These are phyloP conservation scores for Drosophila sucinea DNA, from an alignment of 1,140 invertebrate species.

Conservation along the genomic window DNA sequence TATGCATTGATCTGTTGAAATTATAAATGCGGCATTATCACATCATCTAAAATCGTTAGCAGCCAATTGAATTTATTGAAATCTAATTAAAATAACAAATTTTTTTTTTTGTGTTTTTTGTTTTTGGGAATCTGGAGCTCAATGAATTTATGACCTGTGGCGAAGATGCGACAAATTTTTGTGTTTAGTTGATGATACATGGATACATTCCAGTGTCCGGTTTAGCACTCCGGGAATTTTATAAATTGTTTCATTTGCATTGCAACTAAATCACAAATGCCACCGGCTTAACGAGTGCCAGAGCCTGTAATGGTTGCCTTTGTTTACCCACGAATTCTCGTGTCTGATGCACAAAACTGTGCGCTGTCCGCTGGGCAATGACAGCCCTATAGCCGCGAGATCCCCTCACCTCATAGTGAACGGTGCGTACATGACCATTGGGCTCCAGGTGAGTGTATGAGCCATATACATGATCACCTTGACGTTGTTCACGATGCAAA, in stretches of 20 bases:
- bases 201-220: conserved; percentile 1
- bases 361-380: conserved; percentile 80
- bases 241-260: no score
- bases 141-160: conserved; percentile 9
- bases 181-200: neutral
- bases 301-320: conserved; percentile 24
- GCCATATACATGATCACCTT: conserved; percentile 82
- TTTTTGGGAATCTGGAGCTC: conserved; percentile 6
- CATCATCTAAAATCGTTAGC: conserved; percentile 18
- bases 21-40: neutral
- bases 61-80: conserved; percentile 20
- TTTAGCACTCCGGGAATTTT: conserved; percentile 22
- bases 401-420: conserved; percentile 84
- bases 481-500: conserved; percentile 83
- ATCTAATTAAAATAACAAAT: conserved; percentile 21
- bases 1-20: neutral
- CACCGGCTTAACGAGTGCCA: conserved; percentile 47
- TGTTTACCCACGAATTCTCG: conserved; percentile 47
- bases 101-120: neutral
- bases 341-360: conserved; percentile 58
- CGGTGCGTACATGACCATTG: conserved; percentile 83
- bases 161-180: conserved; percentile 32
- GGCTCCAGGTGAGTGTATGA: conserved; percentile 84
- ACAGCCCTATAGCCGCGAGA: conserved; percentile 83
- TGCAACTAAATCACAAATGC: conserved; percentile 52